phyloP scores from a whole-genome alignment of 2,113 vertebrate genomes.

The Pseudolaguvia tuberculata region DNA sequence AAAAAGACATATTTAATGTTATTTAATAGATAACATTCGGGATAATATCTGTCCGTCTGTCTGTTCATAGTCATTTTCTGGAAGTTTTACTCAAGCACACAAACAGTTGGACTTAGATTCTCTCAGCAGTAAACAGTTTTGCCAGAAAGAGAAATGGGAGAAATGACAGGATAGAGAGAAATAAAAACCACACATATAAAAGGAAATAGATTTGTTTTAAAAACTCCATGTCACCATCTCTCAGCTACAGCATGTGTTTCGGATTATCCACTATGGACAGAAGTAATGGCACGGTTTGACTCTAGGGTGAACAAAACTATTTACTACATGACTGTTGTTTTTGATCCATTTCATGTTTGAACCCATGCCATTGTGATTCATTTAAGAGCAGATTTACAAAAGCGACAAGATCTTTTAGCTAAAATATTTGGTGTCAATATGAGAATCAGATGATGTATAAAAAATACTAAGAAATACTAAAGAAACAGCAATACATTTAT shows the following conservation, averaged over 20 bases:
- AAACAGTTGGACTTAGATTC: neutral
- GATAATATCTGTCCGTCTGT: too few relatives aligned
- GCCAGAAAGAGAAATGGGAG: slow-evolving; percentile 25
- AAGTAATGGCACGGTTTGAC: neutral
- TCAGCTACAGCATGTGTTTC: neutral
- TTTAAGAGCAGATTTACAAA: neutral
- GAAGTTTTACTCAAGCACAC: neutral
- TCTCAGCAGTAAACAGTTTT: neutral
- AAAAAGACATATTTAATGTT: too few relatives aligned
- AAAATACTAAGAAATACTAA: neutral
- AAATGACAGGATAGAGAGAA: slow-evolving; percentile 7
- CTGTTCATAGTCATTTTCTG: neutral
- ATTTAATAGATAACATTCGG: too few relatives aligned
- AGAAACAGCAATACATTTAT: neutral
- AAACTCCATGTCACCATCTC: neutral
- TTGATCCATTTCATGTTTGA: neutral
- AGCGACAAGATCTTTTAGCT: neutral
- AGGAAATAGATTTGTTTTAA: neutral
- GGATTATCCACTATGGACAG: neutral
- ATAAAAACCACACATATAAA: neutral
- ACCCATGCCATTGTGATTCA: neutral
- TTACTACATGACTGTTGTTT: neutral
- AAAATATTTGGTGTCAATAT: slow-evolving; percentile 53
- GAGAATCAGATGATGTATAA: slow-evolving; percentile 50
- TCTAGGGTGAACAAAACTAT: neutral